Evolutionary conservation across 2,888 invertebrate genomes (phyloP).

Genomic region (Bellardia pandia): DNA sequence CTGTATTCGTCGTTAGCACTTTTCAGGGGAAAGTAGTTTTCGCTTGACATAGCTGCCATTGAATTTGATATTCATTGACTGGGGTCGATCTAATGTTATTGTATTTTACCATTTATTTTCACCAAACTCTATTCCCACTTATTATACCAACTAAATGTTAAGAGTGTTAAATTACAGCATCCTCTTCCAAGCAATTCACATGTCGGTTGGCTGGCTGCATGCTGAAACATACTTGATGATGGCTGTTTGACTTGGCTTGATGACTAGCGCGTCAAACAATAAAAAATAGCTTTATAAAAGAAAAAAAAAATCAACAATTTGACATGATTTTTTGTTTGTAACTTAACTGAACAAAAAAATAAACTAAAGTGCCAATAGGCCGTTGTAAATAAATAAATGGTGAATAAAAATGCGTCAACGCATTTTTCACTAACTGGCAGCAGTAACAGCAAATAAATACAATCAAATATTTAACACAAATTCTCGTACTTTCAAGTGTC

Average conservation of each 20-base stretch:
- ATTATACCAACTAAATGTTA: neutral
- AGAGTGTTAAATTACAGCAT: neutral
- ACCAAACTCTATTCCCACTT: neutral
- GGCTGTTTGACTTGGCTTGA: constrained; percentile 39
- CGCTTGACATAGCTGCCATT: too few relatives aligned
- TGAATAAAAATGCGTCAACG: constrained; percentile 71
- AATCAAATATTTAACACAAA: constrained; percentile 71
- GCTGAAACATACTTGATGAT: constrained; percentile 62
- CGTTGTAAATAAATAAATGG: constrained; percentile 67
- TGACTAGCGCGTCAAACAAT: constrained; percentile 39
- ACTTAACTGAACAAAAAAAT: constrained; percentile 36
- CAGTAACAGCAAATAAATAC: constrained; percentile 52
- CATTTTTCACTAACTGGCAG: constrained; percentile 59
- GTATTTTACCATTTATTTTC: neutral
- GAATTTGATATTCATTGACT: too few relatives aligned
- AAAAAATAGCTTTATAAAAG: constrained; percentile 32
- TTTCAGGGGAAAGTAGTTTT: too few relatives aligned
- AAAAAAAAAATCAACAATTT: constrained; percentile 51
- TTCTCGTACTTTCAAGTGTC: constrained; percentile 70
- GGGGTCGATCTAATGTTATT: too few relatives aligned
- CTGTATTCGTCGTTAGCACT: too few relatives aligned
- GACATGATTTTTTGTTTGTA: constrained; percentile 44
- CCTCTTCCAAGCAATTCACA: constrained; percentile 58
- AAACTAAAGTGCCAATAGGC: constrained; percentile 68
- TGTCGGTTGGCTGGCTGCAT: constrained; percentile 41